A percentile compares a stretch with the other conserved stretches of the same genome.
phyloP scores from a whole-genome alignment of 2,888 invertebrate species.

The Dryomyza anilis region DNA sequence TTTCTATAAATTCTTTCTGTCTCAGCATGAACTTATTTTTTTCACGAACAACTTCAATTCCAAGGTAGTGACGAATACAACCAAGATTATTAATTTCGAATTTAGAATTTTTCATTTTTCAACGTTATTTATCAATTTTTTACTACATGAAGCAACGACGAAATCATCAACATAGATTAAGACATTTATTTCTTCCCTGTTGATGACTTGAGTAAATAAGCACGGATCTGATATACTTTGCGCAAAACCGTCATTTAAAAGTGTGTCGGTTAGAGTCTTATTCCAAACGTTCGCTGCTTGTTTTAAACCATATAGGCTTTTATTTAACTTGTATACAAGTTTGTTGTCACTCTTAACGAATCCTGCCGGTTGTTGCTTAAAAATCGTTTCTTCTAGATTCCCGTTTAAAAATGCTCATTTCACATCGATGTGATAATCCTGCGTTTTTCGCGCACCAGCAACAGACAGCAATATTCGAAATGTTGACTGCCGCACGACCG shows the following conservation, averaged over 20 bases:
- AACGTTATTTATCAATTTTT: not conserved
- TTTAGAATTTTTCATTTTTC: conserved; percentile 11
- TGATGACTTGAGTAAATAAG: too few relatives aligned
- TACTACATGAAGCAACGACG: conserved; percentile 8
- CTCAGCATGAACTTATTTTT: conserved; percentile 12
- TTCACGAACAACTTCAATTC: not conserved
- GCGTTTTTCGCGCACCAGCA: too few relatives aligned
- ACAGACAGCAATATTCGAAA: too few relatives aligned
- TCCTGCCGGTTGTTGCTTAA: conserved; percentile 25
- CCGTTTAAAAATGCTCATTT: too few relatives aligned
- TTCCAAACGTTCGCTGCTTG: conserved; percentile 31
- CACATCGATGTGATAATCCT: too few relatives aligned
- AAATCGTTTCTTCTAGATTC: conserved; percentile 19
- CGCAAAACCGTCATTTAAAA: not conserved
- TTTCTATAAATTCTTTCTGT: conserved; percentile 24
- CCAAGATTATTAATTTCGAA: conserved; percentile 25
- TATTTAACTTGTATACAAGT: conserved; percentile 22
- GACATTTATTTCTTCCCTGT: conserved; percentile 19
- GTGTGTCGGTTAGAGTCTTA: not conserved
- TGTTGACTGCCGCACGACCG: too few relatives aligned
- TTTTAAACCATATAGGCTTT: conserved; percentile 28
- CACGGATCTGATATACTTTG: not conserved
- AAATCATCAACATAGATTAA: conserved; percentile 30
- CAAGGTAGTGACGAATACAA: not conserved
- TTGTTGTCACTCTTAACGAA: conserved; percentile 10